phyloP scores from a whole-genome alignment of 2,888 invertebrate genomes.

The Drepana falcataria region DNA sequence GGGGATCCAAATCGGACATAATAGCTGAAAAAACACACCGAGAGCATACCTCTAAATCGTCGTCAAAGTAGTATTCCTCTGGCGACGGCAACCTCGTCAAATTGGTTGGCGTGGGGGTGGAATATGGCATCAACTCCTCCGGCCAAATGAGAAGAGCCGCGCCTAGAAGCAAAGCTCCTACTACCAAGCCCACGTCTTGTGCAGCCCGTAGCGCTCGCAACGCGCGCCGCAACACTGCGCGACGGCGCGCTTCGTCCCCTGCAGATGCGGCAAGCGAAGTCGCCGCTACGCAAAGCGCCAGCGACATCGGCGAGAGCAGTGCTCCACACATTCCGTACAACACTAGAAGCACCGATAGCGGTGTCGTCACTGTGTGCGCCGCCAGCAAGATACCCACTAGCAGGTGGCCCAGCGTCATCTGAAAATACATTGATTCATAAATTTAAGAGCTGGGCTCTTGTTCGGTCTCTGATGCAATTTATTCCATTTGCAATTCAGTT shows the following conservation, averaged over 20 bases:
- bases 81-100: slow-evolving; percentile 54
- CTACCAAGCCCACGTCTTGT: slow-evolving; percentile 65
- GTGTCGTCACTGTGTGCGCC: slow-evolving; percentile 73
- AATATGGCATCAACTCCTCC: slow-evolving; percentile 61
- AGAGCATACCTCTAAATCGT: slow-evolving; percentile 71
- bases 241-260: slow-evolving; percentile 59
- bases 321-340: slow-evolving; percentile 75
- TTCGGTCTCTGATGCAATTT: no score
- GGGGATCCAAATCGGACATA: no score
- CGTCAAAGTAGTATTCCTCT: slow-evolving; percentile 77
- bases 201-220: slow-evolving; percentile 64
- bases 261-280: slow-evolving; percentile 78
- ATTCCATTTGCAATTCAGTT: no score
- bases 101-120: slow-evolving; percentile 54
- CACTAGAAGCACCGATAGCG: slow-evolving; percentile 52
- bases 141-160: slow-evolving; percentile 72
- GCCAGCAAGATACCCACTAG: slow-evolving; percentile 79
- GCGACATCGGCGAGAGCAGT: slow-evolving; percentile 76
- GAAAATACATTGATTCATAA: neutral
- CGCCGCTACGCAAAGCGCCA: slow-evolving; percentile 77
- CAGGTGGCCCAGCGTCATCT: slow-evolving; percentile 69
- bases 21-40: no score
- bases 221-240: slow-evolving; percentile 59
- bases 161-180: slow-evolving; percentile 61
- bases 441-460: no score